Base-by-base conservation (phyloP, 2,888 invertebrate species). In the Drosophila kambysellisi region DNA sequence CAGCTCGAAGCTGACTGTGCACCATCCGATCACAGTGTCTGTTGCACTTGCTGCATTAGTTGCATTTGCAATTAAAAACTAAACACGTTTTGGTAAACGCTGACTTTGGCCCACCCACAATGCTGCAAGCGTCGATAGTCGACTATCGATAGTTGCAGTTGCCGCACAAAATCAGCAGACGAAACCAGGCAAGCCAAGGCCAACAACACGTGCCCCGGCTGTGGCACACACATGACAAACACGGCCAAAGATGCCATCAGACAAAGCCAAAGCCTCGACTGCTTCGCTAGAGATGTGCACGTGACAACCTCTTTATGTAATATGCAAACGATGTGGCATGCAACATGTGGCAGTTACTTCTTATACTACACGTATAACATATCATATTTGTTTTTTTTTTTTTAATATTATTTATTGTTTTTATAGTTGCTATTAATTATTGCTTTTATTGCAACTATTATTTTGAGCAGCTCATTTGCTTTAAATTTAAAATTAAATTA, bases 31-130 rank as follows among this genome's bases (percentile, higher is more conserved):
- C 11, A 41, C 69, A 25, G 7, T 29, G 37, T 39, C 41, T 72
- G 70, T 54, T 3, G 39, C 56, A 56, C 25, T 56, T 20, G 52
- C 52, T 53, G 52, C 58, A 77, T 76, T 86, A 77, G 77, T 78
- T 80, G 82, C 30, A 88, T 84, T 86, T 87, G 85, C 86, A 87
- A 87, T 87, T 86, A 87, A 87, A 87, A 88, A 81, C 89, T 77
- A 86, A 89, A 87, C 86, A 86, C 86, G 86, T 88, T 84, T 88
- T 75, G 56, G 64, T 70, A 50, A 57, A 52, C 52, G 63, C 25
- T 62, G 54, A 64, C 63, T 52, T 51, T 20, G 65, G 85, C 84
- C 85, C 85, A 89, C 89, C 84, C 89, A 85, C 84, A 68, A 59
- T 46, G 89, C 79, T 60, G 69, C 70, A 71, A 78, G 81, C 89